Conservation (phyloP, 1,140 invertebrate species). For the Melipona quadrifasciata region DNA sequence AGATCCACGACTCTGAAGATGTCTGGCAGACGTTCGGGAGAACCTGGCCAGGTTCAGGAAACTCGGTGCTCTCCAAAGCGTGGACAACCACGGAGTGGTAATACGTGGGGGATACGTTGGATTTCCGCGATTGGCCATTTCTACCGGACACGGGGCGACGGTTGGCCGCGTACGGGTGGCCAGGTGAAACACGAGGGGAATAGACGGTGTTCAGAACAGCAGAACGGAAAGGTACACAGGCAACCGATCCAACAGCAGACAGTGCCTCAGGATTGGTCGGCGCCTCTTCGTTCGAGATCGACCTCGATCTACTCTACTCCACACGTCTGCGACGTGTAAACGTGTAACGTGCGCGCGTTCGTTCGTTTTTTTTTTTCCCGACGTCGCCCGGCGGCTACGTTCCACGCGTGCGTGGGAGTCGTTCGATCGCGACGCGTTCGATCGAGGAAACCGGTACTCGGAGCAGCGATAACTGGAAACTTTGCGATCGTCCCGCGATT, state of each 20-base stretch:
- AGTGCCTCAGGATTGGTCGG: conserved; percentile 50
- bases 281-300: conserved; percentile 35
- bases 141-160: conserved; percentile 68
- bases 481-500: no score
- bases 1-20: background rate
- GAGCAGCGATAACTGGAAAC: background rate
- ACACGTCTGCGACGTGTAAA: background rate
- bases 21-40: conserved; percentile 39
- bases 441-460: background rate
- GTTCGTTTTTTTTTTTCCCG: no score
- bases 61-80: conserved; percentile 68
- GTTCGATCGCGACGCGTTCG: background rate
- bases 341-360: background rate
- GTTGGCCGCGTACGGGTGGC: conserved; percentile 64
- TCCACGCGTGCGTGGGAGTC: background rate
- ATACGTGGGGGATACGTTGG: conserved; percentile 40
- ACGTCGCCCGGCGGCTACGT: background rate
- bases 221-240: conserved; percentile 44
- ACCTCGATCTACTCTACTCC: conserved; percentile 48
- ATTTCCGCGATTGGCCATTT: conserved; percentile 72
- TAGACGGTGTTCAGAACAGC: conserved; percentile 41
- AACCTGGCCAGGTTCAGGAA: conserved; percentile 63
- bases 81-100: conserved; percentile 43
- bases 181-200: conserved; percentile 41
- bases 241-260: conserved; percentile 47